Evolutionary conservation across 2,888 invertebrate genomes (phyloP).

Genomic region (Sesamia inferens): DNA sequence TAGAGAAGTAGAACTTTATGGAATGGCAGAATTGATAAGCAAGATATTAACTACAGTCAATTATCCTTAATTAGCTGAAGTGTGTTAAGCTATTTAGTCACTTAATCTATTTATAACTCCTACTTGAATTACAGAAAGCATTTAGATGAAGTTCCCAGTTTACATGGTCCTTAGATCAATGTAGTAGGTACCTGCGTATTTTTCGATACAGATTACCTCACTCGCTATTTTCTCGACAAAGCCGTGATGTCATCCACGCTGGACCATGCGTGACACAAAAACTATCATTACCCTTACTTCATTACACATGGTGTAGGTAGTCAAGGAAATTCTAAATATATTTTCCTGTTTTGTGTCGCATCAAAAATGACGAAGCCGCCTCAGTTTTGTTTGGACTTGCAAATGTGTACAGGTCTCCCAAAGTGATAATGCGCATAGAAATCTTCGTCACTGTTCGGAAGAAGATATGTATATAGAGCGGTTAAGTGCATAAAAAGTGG

Average conservation of each 20-base stretch:
- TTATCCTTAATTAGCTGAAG: not conserved
- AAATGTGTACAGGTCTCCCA: constrained; percentile 10
- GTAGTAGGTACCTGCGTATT: constrained; percentile 1
- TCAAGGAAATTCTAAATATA: constrained; percentile 2
- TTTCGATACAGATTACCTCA: constrained; percentile 49
- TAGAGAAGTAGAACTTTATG: too few species aligned
- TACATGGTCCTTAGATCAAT: not conserved
- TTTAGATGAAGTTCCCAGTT: constrained; percentile 20
- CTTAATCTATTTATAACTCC: too few species aligned
- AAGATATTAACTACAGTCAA: not conserved
- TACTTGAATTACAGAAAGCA: not conserved
- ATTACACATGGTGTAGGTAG: not conserved
- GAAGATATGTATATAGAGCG: too few species aligned
- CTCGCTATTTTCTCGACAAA: constrained; percentile 55
- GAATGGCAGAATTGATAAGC: not conserved
- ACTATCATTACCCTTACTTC: constrained; percentile 12
- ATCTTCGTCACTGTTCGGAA: too few species aligned
- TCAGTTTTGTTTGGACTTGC: not conserved
- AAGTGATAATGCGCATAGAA: too few species aligned
- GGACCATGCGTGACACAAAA: constrained; percentile 35
- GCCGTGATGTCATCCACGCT: constrained; percentile 55
- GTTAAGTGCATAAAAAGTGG: too few species aligned
- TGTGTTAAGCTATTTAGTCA: too few species aligned
- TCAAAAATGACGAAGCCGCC: not conserved
- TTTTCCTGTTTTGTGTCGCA: not conserved